A percentile compares a stretch with the other conserved stretches of the same genome.
Evolutionary conservation across 2,113 vertebrate genomes (phyloP).

Genomic region (Mirounga angustirostris): DNA sequence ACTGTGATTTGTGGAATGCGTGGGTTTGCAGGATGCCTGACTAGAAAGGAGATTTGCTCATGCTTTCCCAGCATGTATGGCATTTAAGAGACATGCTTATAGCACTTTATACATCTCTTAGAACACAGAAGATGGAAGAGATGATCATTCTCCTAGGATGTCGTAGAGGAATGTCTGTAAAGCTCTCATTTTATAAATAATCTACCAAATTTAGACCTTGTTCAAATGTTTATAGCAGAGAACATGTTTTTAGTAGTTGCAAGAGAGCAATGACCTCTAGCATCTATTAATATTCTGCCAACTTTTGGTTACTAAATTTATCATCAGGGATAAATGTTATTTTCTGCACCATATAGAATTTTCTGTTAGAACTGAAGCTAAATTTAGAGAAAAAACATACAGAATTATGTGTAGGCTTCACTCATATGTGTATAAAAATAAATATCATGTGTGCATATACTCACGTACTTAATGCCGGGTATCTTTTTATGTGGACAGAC

Average conservation of each 20-base stretch:
- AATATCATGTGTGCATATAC: not conserved
- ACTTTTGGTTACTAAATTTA: constrained; percentile 85
- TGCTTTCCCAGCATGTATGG: not conserved
- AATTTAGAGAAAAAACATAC: constrained; percentile 81
- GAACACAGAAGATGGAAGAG: constrained; percentile 68
- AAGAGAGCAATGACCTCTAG: constrained; percentile 80
- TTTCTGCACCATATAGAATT: constrained; percentile 83
- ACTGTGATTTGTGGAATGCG: not conserved
- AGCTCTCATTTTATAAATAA: constrained; percentile 87
- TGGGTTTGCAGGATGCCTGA: not conserved
- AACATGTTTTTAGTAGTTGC: constrained; percentile 88
- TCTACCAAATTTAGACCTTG: constrained; percentile 86
- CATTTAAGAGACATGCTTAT: not conserved
- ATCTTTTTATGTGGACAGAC: not conserved
- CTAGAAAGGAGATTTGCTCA: not conserved
- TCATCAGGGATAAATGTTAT: constrained; percentile 81
- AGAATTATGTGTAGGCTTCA: constrained; percentile 62
- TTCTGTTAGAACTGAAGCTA: constrained; percentile 73
- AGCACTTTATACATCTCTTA: constrained; percentile 54
- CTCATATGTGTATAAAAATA: constrained; percentile 77
- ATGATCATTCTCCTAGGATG: constrained; percentile 66
- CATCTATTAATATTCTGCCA: constrained; percentile 87
- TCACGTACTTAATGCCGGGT: constrained; percentile 63
- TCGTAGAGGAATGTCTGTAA: constrained; percentile 79
- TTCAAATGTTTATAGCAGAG: constrained; percentile 84